Conservation (phyloP, 2,797 vertebrate species). For the Gorsachius magnificus region DNA sequence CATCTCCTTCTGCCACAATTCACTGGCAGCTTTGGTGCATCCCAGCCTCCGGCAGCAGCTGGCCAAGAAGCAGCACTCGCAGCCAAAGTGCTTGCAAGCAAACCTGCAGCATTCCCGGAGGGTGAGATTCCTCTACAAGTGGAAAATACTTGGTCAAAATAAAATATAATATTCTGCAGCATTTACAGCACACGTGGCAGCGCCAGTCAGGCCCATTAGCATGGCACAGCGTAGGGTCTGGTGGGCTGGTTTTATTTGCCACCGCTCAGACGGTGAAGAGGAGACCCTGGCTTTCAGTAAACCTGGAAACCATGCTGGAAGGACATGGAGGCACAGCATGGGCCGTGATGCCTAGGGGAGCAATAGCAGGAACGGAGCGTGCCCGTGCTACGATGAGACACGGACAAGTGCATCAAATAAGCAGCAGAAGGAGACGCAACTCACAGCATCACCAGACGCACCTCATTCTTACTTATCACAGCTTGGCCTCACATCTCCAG, state of each 20-base stretch:
- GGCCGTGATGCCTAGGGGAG: fast-evolving
- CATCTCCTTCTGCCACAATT: fast-evolving
- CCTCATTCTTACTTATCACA: background rate
- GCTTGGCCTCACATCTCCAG: background rate
- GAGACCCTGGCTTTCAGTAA: background rate
- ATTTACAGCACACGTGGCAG: fast-evolving
- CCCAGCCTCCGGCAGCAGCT: background rate
- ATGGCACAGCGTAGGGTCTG: background rate
- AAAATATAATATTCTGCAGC: background rate
- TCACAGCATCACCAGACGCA: background rate
- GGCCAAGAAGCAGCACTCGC: background rate
- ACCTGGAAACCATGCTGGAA: background rate
- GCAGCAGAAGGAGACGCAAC: background rate
- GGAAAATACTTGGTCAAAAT: background rate
- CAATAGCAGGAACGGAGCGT: fast-evolving
- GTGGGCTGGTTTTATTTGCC: background rate
- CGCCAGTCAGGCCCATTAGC: background rate
- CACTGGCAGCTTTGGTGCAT: background rate
- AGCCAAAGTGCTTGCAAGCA: background rate
- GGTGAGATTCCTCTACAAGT: background rate
- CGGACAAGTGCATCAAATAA: fast-evolving
- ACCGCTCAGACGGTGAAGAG: background rate
- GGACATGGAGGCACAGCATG: fast-evolving
- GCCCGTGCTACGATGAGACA: fast-evolving
- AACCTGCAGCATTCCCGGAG: background rate